Evolutionary conservation across 2,888 invertebrate genomes (phyloP).

Genomic region (Alloscopus bannaensis): DNA sequence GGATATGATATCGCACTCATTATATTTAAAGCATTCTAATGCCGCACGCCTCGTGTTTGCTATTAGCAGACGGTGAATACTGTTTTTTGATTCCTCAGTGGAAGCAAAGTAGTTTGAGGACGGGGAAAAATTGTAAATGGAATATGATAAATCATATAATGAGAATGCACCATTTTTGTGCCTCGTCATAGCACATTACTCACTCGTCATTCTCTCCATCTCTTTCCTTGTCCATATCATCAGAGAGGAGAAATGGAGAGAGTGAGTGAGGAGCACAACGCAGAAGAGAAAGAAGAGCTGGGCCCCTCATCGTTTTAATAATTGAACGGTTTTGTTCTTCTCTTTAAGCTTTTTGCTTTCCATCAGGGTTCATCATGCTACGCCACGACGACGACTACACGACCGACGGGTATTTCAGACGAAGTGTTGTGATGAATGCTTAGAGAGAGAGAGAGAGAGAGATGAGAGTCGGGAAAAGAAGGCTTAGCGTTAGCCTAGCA

Average conservation of each 20-base stretch:
- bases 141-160: constrained; percentile 38
- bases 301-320: constrained; percentile 62
- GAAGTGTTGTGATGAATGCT: constrained; percentile 52
- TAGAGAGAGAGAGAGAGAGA: constrained; percentile 5
- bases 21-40: too few relatives aligned
- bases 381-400: constrained; percentile 1
- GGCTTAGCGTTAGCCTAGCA: constrained; percentile 59
- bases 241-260: too few relatives aligned
- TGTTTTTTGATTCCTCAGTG: too few relatives aligned
- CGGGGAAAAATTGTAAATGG: too few relatives aligned
- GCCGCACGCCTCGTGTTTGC: background rate
- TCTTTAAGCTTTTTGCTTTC: constrained; percentile 57
- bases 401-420: constrained; percentile 54
- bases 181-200: constrained; percentile 42
- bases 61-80: background rate
- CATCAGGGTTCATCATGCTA: constrained; percentile 52
- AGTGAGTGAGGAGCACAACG: constrained; percentile 6
- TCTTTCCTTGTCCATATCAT: constrained; percentile 16
- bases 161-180: constrained; percentile 37
- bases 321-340: constrained; percentile 58
- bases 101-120: constrained; percentile 16
- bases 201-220: constrained; percentile 18
- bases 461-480: constrained; percentile 12
- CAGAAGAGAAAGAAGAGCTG: constrained; percentile 24
- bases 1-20: too few relatives aligned